A percentile compares a stretch with the other conserved stretches of the same genome.
Evolutionary conservation across 2,113 vertebrate species (phyloP).

Genomic region (Lota lota): DNA sequence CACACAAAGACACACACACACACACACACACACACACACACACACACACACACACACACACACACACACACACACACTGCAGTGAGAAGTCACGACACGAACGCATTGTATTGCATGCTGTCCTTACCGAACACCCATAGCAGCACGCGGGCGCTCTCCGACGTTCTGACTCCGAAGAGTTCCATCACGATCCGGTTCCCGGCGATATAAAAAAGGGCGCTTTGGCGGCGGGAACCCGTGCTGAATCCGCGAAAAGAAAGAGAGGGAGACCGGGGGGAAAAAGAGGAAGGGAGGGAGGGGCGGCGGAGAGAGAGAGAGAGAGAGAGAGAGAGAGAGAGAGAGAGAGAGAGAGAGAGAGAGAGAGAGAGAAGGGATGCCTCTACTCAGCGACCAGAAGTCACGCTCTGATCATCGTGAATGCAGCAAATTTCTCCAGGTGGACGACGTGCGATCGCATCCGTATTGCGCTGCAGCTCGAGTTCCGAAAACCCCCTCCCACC

Average conservation of each 20-base stretch:
- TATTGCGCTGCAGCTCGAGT: conserved; percentile 26
- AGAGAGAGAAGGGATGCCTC: conserved; percentile 46
- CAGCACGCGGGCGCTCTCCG: conserved; percentile 60
- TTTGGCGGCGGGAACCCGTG: not conserved
- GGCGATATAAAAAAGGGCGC: not conserved
- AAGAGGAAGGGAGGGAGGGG: conserved; percentile 5
- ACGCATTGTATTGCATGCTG: not conserved
- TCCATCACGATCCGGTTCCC: conserved; percentile 60
- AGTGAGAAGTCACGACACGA: conserved; percentile 46
- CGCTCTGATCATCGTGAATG: conserved; percentile 66
- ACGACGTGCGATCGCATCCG: conserved; percentile 47
- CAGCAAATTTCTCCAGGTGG: conserved; percentile 62
- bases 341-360: conserved; percentile 6
- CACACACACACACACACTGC: conserved; percentile 35
- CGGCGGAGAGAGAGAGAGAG: conserved; percentile 5
- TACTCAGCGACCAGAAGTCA: conserved; percentile 55
- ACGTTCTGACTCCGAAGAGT: conserved; percentile 64
- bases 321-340: conserved; percentile 6
- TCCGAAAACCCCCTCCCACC: not conserved
- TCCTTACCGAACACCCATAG: conserved; percentile 64
- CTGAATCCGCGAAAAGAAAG: conserved; percentile 5
- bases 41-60: conserved; percentile 18
- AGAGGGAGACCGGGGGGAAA: conserved; percentile 13
- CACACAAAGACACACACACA: not conserved
- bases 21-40: not conserved